A percentile compares a stretch with the other conserved stretches of the same genome.
Conservation (phyloP, 2,888 invertebrate species). For the Ischnura elegans region DNA sequence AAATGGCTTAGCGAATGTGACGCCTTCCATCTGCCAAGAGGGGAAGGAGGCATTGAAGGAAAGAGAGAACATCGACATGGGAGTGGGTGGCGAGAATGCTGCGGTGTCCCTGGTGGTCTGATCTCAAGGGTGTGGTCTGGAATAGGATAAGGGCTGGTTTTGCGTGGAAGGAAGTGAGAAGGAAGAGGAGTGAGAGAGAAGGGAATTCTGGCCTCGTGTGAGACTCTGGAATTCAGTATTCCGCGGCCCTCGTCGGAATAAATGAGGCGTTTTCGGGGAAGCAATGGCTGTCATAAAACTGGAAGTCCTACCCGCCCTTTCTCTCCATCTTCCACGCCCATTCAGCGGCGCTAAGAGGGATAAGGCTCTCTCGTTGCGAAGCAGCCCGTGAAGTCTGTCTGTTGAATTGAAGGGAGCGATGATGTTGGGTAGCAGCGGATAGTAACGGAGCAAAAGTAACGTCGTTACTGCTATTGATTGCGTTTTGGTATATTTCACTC, state of each 20-base stretch:
- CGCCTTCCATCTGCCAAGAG: neutral
- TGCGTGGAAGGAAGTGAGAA: neutral
- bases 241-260: conserved; percentile 21
- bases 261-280: conserved; percentile 32
- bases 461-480: no score
- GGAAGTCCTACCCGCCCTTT: neutral
- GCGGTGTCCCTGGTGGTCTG: neutral
- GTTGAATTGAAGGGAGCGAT: neutral
- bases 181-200: neutral
- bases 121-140: neutral
- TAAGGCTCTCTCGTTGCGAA: neutral
- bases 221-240: conserved; percentile 16
- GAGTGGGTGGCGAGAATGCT: neutral
- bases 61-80: neutral
- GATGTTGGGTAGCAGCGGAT: neutral
- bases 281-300: conserved; percentile 27
- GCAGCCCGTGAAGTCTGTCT: neutral
- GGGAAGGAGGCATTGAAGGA: neutral
- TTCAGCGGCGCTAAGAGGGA: neutral
- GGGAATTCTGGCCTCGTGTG: neutral
- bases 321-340: no score
- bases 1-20: neutral
- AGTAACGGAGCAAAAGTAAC: no score
- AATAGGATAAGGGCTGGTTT: neutral
- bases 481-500: no score